Evolutionary conservation across 2,113 vertebrate genomes (phyloP).

Genomic region (Tretioscincus oriximinensis): DNA sequence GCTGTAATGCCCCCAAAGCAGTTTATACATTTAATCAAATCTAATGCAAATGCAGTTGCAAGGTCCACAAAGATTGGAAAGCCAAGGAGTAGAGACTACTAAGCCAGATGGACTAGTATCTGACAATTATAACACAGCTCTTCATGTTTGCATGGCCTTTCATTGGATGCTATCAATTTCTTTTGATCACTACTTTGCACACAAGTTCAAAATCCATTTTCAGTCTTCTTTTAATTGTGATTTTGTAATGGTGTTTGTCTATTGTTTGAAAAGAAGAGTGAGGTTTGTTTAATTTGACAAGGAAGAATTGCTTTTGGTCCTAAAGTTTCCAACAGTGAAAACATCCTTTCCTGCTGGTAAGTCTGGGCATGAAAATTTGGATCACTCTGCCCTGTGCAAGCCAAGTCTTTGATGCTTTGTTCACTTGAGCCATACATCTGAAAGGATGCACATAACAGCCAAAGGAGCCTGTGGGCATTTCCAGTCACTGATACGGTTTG

Average conservation of each 20-base stretch:
- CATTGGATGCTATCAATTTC: background rate
- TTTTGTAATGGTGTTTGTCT: constrained; percentile 11
- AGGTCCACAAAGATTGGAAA: too few relatives aligned
- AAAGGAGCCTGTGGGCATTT: constrained; percentile 49
- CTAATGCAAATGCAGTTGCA: too few relatives aligned
- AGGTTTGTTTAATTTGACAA: background rate
- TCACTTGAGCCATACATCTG: constrained; percentile 16
- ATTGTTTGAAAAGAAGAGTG: background rate
- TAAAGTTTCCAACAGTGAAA: background rate
- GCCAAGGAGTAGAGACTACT: background rate
- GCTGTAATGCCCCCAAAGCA: too few relatives aligned
- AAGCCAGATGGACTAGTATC: background rate
- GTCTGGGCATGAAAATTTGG: background rate
- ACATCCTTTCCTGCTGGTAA: background rate
- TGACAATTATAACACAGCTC: background rate
- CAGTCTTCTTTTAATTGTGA: background rate
- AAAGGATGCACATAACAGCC: constrained; percentile 17
- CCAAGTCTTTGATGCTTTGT: constrained; percentile 23
- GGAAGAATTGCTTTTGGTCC: background rate
- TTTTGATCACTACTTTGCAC: background rate
- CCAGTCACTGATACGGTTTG: constrained; percentile 25
- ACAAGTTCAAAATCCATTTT: constrained; percentile 1
- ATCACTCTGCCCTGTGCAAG: constrained; percentile 26
- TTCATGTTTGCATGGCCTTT: background rate
- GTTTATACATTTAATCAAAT: too few relatives aligned